Percentiles rank a stretch among this genome's conserved stretches.
Evolutionary conservation across 2,888 invertebrate species (phyloP).

Genomic region (Lasioglossum morio): DNA sequence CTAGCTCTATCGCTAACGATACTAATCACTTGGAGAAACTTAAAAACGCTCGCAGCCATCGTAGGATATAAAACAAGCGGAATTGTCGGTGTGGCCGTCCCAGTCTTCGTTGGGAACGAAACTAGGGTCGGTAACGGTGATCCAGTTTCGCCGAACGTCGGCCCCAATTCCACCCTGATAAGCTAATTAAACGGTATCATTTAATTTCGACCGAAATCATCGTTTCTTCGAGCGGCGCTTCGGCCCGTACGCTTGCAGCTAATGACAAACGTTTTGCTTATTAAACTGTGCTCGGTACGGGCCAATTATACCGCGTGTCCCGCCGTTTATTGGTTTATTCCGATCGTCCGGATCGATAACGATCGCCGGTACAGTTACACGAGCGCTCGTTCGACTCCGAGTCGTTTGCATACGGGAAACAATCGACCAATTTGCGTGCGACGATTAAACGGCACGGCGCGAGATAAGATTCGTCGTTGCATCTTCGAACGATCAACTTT

Average conservation of each 20-base stretch:
- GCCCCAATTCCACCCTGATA: conserved; percentile 32
- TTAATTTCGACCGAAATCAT: conserved; percentile 53
- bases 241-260: background rate
- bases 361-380: conserved; percentile 17
- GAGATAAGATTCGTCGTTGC: conserved; percentile 19
- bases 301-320: conserved; percentile 50
- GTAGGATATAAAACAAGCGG: conserved; percentile 4
- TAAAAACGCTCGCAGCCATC: background rate
- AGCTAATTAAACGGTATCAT: conserved; percentile 47
- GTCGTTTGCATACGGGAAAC: conserved; percentile 25
- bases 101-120: conserved; percentile 14
- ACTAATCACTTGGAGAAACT: conserved; percentile 15
- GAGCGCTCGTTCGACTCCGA: background rate
- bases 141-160: conserved; percentile 22
- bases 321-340: conserved; percentile 43
- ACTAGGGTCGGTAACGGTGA: conserved; percentile 28
- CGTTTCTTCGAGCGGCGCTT: conserved; percentile 3
- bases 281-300: conserved; percentile 41
- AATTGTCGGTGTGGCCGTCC: background rate
- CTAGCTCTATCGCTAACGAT: background rate
- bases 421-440: conserved; percentile 1
- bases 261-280: conserved; percentile 54
- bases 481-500: conserved; percentile 24
- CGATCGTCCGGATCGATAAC: conserved; percentile 25
- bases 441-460: background rate